Evolutionary conservation across 2,113 vertebrate genomes (phyloP), one percentile per base, ranked within the genome.

Genomic region (Pollachius pollachius): DNA sequence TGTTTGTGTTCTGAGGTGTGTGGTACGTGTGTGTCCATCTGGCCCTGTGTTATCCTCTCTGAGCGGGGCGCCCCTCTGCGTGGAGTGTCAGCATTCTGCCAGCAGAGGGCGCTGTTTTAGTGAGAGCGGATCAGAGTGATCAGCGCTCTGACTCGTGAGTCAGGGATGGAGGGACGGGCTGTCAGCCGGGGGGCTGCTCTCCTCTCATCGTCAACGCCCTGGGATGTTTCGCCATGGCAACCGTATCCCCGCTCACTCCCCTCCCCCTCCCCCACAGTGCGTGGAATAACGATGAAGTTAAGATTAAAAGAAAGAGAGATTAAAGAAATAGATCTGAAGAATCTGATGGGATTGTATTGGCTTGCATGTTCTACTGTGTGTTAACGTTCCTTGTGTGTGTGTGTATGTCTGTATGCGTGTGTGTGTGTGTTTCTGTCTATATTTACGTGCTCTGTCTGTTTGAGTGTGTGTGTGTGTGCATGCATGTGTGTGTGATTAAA

Each of bases 51-150:
- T 84, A 76, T 86, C 82, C 79, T 83, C 81, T 85, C 88, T 82
- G 76, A 86, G 85, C 27, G 48, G 67, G 74, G 61, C 72, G 64
- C 72, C 84, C 83, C 84, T 85, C 85, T 90, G 90, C 91, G 85
- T 91, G 87, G 78, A 62, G 21, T 64, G 83, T 87, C 85, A 85
- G 84, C 73, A 89, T 92, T 85, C 87, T 74, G 75, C 72, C 79
- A 73, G 83, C 87, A 84, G 79, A 87, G 85, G 88, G 86, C 90
- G 89, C 87, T 87, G 77, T 87, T 83, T 85, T 90, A 88, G 91
- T 91, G 90, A 92, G 90, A 90, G 90, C 87, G 87, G 91, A 92
- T 92, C 88, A 91, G 61, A 62, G 81, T 4, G 30, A 34, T 34
- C 30, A 5, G 30, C 30, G 6, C 30, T 5, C 30, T 34, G 30